A percentile compares a stretch with the other conserved stretches of the same genome.
Evolutionary conservation across 2,797 vertebrate species (phyloP).

Genomic region (Periparus ater): DNA sequence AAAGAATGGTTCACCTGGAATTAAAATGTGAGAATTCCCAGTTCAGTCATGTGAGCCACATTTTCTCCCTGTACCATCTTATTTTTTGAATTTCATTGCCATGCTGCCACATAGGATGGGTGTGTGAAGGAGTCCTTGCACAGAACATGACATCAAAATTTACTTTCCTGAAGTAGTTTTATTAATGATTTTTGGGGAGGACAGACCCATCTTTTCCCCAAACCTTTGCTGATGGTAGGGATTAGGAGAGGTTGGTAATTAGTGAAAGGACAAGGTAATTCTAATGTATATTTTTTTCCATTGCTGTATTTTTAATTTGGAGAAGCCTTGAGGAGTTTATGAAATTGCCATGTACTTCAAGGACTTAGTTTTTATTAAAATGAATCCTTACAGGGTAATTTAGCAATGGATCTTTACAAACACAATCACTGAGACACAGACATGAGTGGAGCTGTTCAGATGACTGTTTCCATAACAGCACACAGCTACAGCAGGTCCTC

Average conservation of each 20-base stretch:
- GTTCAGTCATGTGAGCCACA: not conserved
- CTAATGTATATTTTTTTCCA: not conserved
- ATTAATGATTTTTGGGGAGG: not conserved
- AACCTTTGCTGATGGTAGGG: not conserved
- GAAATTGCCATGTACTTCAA: not conserved
- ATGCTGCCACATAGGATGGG: not conserved
- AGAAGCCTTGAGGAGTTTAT: not conserved
- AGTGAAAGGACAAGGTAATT: not conserved
- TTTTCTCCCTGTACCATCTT: not conserved
- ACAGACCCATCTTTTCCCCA: not conserved
- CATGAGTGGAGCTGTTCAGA: slow-evolving; percentile 17
- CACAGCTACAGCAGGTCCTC: slow-evolving; percentile 2
- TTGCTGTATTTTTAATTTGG: not conserved
- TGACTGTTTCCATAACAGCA: slow-evolving; percentile 60
- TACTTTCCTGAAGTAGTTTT: not conserved
- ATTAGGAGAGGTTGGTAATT: not conserved
- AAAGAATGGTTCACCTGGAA: not conserved
- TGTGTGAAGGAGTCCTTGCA: not conserved
- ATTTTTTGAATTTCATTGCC: not conserved
- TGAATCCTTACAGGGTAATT: not conserved
- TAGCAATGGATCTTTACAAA: not conserved
- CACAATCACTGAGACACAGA: not conserved
- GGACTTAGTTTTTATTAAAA: not conserved
- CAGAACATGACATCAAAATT: not conserved
- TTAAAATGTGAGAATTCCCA: not conserved